phyloP scores from a whole-genome alignment of 2,888 invertebrate species.

The Thecophora atra region DNA sequence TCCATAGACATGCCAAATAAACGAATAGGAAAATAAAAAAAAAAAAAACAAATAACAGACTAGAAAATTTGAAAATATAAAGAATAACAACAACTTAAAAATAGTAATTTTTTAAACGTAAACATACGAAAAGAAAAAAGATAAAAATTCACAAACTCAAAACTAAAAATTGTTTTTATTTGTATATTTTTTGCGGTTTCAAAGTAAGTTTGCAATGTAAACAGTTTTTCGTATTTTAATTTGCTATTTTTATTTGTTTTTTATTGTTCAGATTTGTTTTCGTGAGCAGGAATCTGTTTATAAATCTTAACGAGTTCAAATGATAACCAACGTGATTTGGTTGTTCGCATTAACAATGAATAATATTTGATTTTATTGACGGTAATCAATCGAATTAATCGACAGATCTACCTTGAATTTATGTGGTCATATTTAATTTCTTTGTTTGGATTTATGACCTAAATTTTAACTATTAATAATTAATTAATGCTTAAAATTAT shows the following conservation, averaged over 20 bases:
- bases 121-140: too few species aligned
- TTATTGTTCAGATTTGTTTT: too few species aligned
- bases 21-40: not conserved
- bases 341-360: not conserved
- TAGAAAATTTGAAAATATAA: conserved; percentile 11
- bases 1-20: not conserved
- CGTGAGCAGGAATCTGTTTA: too few species aligned
- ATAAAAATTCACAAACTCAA: too few species aligned
- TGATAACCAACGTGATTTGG: too few species aligned
- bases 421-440: not conserved
- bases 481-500: not conserved
- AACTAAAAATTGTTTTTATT: too few species aligned
- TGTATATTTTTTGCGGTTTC: too few species aligned
- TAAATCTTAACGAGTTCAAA: too few species aligned
- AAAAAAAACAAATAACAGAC: conserved; percentile 2
- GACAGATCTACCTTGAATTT: not conserved
- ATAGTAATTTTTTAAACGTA: not conserved
- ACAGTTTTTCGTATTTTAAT: too few species aligned
- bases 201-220: too few species aligned
- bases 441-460: not conserved
- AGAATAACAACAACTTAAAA: not conserved
- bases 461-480: not conserved
- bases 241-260: too few species aligned
- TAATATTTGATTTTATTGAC: not conserved
- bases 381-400: not conserved